These are phyloP conservation scores for Xenentodon cancila DNA, from an alignment of 2,797 vertebrate genomes.

Conservation along the genomic window DNA sequence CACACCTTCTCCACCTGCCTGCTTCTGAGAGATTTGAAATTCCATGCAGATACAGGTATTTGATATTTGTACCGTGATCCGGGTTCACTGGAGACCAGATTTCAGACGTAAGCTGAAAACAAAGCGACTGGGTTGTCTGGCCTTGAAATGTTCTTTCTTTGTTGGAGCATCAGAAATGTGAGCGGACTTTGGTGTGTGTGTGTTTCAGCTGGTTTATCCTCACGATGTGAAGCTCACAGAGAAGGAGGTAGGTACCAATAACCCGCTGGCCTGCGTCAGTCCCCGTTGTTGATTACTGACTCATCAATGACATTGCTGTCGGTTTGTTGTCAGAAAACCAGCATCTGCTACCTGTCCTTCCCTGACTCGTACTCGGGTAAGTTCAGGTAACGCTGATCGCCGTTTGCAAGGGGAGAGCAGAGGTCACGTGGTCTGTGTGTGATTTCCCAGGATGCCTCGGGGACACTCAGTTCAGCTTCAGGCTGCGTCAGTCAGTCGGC, in stretches of 20 bases:
- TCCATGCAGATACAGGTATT: too few relatives aligned
- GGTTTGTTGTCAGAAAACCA: conserved; percentile 86
- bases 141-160: too few relatives aligned
- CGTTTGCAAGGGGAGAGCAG: too few relatives aligned
- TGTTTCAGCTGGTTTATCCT: conserved; percentile 88
- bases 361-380: conserved; percentile 96
- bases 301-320: not conserved
- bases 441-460: conserved; percentile 88
- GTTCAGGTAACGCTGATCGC: not conserved
- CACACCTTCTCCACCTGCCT: too few relatives aligned
- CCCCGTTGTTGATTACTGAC: not conserved
- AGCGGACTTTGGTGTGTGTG: not conserved
- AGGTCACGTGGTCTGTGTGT: conserved; percentile 17
- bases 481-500: conserved; percentile 90
- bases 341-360: conserved; percentile 95
- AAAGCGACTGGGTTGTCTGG: too few relatives aligned
- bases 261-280: rapidly evolving
- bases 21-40: too few relatives aligned
- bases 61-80: too few relatives aligned
- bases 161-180: too few relatives aligned
- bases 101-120: too few relatives aligned
- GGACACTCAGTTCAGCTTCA: conserved; percentile 96
- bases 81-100: too few relatives aligned
- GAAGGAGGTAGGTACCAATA: conserved; percentile 86
- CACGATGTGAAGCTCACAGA: conserved; percentile 89